Evolutionary conservation across 2,888 invertebrate genomes (phyloP), one percentile per base, ranked within the genome.

Genomic region (Hedychridium roseum): DNA sequence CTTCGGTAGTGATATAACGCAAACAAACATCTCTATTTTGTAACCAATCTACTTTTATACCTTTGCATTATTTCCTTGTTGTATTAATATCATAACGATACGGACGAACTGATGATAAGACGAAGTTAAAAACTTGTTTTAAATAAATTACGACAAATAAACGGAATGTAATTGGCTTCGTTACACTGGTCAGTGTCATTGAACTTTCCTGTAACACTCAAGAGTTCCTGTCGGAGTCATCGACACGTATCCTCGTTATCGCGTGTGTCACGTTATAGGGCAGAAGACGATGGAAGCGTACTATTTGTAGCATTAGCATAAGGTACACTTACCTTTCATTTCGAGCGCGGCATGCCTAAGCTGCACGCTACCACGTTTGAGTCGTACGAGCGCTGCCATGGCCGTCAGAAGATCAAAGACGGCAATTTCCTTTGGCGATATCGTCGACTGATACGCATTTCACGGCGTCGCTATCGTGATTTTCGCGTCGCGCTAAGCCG

Each of bases 281-380:
- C 5, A 9, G 23, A 9, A 4, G 23, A 9, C 5, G 23, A 9
- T 23, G 23, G 23, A 23, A 23, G 4, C 9, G 23, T 4, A 23
- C 9, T 6, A 23, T 23, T 23, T 9, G 23, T 23, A 6, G 23
- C 23, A 23, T 23, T 23, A 23, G 9, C 23, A 27, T 27, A 7
- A 27, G 9, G n/a, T n/a, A 5, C 2, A 41, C 40, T 31, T 64
- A 83, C 84, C 84, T 73, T 81, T 82, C 40, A 84, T 82, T 60
- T 82, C 82, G 68, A 82, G 82, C 16, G 83, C 84, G n/a, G 83
- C 83, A 54, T 78, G 79, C 66, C 83, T 81, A 34, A 84, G 66
- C 68, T 84, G 84, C 35, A 84, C 82, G 66, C 83, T 84, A 34
- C 84, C 80, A 41, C 83, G 76, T 70, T 84, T 84, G 12, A 83